Conservation (phyloP, 2,888 invertebrate genomes). For the Catotricha subobsoleta region DNA sequence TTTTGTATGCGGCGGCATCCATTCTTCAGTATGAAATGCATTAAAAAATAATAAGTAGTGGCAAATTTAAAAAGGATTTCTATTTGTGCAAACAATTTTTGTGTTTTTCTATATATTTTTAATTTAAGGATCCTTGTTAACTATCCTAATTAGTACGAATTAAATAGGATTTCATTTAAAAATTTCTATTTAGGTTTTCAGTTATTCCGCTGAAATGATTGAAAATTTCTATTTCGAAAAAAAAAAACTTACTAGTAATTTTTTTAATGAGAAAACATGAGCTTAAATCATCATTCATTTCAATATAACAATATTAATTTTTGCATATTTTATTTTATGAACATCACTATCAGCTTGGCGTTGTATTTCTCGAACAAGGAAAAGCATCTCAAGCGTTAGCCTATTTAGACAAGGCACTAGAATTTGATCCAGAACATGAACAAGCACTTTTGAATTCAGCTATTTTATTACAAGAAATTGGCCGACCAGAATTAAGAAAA, state of each 20-base stretch:
- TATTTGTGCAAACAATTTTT: background rate
- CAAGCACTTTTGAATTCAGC: conserved; percentile 91
- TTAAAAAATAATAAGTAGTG: too few relatives aligned
- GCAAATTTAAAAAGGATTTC: background rate
- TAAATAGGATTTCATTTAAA: too few relatives aligned
- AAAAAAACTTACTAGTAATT: too few relatives aligned
- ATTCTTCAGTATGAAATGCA: too few relatives aligned
- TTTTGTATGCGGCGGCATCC: too few relatives aligned
- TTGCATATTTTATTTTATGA: background rate
- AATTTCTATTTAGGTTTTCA: too few relatives aligned
- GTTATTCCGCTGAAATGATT: background rate
- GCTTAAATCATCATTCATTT: too few relatives aligned
- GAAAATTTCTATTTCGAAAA: background rate
- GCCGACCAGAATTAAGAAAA: conserved; percentile 59
- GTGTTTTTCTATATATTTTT: too few relatives aligned
- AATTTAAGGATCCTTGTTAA: too few relatives aligned
- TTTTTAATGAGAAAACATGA: too few relatives aligned
- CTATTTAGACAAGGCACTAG: conserved; percentile 82
- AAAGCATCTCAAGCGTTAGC: conserved; percentile 79
- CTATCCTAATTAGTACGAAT: too few relatives aligned
- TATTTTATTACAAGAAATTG: conserved; percentile 78
- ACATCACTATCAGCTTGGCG: conserved; percentile 49
- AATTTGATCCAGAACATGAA: conserved; percentile 85
- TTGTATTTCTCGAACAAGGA: conserved; percentile 83
- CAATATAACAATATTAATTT: too few relatives aligned